Conservation (phyloP, 2,113 vertebrate species). For the Megaleporinus macrocephalus region DNA sequence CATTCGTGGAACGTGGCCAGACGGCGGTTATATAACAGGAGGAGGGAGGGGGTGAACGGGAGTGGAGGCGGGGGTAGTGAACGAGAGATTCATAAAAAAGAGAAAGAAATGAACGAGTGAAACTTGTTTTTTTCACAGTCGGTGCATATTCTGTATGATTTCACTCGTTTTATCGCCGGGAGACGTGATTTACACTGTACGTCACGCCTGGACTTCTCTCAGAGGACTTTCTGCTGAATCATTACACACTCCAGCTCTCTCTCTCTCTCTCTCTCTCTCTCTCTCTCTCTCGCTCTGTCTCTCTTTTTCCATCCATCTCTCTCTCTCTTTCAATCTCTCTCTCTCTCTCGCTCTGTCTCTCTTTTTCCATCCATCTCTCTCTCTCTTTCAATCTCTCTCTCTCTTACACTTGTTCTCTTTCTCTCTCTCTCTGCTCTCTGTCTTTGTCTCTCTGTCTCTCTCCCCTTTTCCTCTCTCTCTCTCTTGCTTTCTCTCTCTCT, state of each 20-base stretch:
- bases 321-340: too few relatives aligned
- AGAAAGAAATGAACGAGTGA: slow-evolving; percentile 45
- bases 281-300: slow-evolving; percentile 2
- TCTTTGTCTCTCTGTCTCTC: too few relatives aligned
- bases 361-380: too few relatives aligned
- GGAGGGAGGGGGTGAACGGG: slow-evolving; percentile 54
- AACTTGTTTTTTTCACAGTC: slow-evolving; percentile 52
- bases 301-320: too few relatives aligned
- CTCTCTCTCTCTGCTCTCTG: too few relatives aligned
- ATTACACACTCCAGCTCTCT: slow-evolving; percentile 33
- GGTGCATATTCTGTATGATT: background rate
- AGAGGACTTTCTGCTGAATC: background rate
- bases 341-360: too few relatives aligned
- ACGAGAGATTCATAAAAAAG: slow-evolving; percentile 55
- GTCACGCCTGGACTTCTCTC: background rate
- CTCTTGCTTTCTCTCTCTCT: too few relatives aligned
- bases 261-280: slow-evolving; percentile 10
- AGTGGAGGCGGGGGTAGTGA: slow-evolving; percentile 54
- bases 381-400: too few relatives aligned
- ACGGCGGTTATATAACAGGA: slow-evolving; percentile 78
- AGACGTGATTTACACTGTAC: background rate
- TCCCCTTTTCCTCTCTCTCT: too few relatives aligned
- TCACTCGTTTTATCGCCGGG: background rate
- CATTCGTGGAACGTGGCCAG: slow-evolving; percentile 77
- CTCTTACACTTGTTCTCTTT: too few relatives aligned